Conservation (phyloP, 2,113 vertebrate genomes). For the Nyctibius bracteatus region DNA sequence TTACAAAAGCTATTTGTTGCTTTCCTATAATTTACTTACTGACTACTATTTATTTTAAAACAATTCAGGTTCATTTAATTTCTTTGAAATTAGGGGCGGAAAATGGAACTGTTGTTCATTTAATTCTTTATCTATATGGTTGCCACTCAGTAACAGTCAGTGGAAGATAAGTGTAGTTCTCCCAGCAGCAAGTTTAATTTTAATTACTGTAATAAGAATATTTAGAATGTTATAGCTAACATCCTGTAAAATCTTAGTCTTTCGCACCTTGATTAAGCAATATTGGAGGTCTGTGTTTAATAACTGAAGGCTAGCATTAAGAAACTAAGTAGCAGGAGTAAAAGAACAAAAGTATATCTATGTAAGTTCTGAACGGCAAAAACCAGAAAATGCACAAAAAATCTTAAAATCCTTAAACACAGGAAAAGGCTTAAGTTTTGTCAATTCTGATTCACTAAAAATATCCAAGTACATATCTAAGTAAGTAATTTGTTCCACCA, state of each 20-base stretch:
- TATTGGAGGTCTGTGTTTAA: neutral
- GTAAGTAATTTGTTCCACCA: neutral
- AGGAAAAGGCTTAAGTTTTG: neutral
- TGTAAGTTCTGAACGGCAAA: neutral
- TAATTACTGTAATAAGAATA: neutral
- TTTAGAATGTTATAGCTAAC: neutral
- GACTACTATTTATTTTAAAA: neutral
- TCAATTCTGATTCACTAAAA: neutral
- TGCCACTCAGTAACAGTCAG: neutral
- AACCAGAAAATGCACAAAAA: neutral
- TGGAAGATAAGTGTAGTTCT: neutral
- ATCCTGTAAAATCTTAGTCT: neutral
- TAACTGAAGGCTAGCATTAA: neutral
- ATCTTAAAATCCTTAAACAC: neutral
- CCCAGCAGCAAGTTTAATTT: neutral
- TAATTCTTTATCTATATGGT: too few species aligned
- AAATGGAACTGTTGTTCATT: neutral
- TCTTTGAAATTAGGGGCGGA: neutral
- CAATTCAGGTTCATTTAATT: neutral
- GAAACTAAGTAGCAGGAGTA: neutral
- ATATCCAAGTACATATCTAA: neutral
- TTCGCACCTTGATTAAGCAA: neutral
- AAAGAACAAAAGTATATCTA: neutral
- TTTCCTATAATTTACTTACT: neutral
- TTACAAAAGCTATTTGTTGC: neutral